Evolutionary conservation across 2,113 vertebrate species (phyloP).

Genomic region (Ellobius talpinus): DNA sequence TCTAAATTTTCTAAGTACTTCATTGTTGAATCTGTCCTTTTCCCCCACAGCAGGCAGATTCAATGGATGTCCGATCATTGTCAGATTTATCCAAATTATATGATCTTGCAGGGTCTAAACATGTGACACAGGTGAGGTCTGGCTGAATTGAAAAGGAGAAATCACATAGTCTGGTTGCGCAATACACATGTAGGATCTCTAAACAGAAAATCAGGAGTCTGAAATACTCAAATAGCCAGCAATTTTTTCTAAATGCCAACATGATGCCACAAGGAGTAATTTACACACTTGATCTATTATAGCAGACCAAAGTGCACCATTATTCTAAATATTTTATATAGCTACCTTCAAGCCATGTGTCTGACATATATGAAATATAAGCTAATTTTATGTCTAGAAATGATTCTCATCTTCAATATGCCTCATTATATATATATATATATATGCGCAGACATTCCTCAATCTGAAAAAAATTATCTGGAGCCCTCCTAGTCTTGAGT

Average conservation of each 20-base stretch:
- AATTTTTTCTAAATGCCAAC: not conserved
- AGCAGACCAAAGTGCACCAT: too few relatives aligned
- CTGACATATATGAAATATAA: not conserved
- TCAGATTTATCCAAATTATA: not conserved
- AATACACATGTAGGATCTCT: not conserved
- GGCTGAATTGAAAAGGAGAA: too few relatives aligned
- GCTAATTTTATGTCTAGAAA: not conserved
- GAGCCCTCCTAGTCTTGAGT: not conserved
- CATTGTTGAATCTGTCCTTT: not conserved
- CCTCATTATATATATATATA: not conserved
- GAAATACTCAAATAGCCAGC: not conserved
- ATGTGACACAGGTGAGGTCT: not conserved
- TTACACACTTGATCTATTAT: not conserved
- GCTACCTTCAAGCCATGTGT: not conserved
- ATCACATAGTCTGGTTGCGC: not conserved
- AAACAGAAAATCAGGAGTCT: not conserved
- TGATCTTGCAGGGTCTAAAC: not conserved
- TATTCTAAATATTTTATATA: not conserved
- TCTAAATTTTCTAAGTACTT: constrained; percentile 31
- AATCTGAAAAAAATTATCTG: not conserved
- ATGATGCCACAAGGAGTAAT: not conserved
- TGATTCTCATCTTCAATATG: not conserved
- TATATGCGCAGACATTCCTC: not conserved
- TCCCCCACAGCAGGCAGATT: not conserved
- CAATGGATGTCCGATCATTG: not conserved